These are phyloP conservation scores for Ophion ellenae DNA, from an alignment of 2,888 invertebrate species.

Conservation along the genomic window DNA sequence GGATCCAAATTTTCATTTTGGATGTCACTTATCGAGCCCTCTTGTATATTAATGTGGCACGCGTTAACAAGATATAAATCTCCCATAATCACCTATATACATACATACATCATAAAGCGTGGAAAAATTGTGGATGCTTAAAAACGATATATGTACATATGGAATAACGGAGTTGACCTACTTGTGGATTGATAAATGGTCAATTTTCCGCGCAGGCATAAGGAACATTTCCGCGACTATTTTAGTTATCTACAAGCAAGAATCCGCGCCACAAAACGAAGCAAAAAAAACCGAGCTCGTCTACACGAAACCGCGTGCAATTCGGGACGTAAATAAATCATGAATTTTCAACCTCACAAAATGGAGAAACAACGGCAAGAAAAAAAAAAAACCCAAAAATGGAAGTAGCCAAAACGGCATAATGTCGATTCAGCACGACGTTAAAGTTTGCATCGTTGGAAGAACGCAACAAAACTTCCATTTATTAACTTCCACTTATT, in stretches of 20 bases:
- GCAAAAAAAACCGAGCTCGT: not conserved
- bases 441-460: too few species aligned
- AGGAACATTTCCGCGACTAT: not conserved
- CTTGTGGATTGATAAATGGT: not conserved
- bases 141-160: not conserved
- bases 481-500: too few species aligned
- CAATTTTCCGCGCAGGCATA: not conserved
- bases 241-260: not conserved
- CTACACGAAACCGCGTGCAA: not conserved
- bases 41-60: not conserved
- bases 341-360: not conserved
- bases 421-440: too few species aligned
- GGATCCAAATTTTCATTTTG: too few species aligned
- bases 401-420: too few species aligned
- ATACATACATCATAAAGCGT: not conserved
- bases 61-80: not conserved
- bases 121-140: not conserved
- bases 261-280: not conserved
- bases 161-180: too few species aligned
- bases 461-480: too few species aligned
- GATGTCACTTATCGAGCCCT: too few species aligned
- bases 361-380: not conserved
- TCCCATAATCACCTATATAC: not conserved
- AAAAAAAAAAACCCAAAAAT: not conserved
- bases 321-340: not conserved